Base-by-base conservation (phyloP, 1,140 invertebrate species). In the Tetragnatha versicolor region DNA sequence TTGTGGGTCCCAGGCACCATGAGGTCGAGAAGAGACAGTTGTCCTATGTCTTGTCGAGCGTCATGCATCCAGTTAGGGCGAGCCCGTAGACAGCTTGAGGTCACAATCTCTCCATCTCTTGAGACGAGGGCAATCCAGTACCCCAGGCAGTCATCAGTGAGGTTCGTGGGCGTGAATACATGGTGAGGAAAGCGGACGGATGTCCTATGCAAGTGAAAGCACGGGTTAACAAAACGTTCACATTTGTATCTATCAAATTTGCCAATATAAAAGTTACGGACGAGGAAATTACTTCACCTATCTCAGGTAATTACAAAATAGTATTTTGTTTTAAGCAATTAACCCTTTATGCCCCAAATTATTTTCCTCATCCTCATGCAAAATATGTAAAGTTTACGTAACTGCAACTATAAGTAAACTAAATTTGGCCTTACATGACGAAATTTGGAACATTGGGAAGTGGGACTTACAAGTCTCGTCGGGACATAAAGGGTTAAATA, bases 1-100 rank as follows among this genome's bases (percentile, higher is more conserved):
- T 92, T 92, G 82, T 92, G 91, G 0, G 91, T 91, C 3, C 91
- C 91, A 25, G 91, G 91, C 58, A 92, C 86, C 82, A 92, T 87
- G 2, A 91, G 81, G 7, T 87, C 86, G 2, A 87, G 86, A n/a
- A 92, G 85, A 12, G 88, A 85, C 20, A 89, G 82, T 75, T 85
- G 85, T 25, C 87, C 88, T 39, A 91, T 29, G 0, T 27, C 2
- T 0, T 51, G n/a, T 1, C 65, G 20, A 5, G 14, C 9, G 4
- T 80, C 45, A 20, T 20, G 9, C 79, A 80, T 80, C 79, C 79
- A 80, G 9, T 69, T 20, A 2, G 90, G 90, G 81, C 89, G 87
- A 39, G 90, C 89, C 80, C 87, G 88, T 27, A 91, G 83, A 82
- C 91, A 92, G 20, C 89, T 87, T 17, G 84, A 86, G 68, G 87